These are phyloP conservation scores for Gallirallus australis DNA, from an alignment of 2,797 vertebrate species.

Conservation along the genomic window DNA sequence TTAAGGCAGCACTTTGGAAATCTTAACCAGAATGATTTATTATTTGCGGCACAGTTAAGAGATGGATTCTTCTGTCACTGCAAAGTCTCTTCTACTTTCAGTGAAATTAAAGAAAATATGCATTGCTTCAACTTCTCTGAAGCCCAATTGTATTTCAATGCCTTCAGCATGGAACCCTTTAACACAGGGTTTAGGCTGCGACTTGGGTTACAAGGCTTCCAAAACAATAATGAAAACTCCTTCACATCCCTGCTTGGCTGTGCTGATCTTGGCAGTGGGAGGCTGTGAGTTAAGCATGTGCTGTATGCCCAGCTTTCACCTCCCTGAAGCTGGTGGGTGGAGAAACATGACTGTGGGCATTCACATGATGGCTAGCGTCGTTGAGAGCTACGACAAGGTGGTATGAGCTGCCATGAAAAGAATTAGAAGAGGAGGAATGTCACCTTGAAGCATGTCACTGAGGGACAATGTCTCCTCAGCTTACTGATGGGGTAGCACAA, in stretches of 20 bases:
- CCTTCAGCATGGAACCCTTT: neutral
- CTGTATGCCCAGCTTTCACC: neutral
- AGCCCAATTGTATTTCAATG: neutral
- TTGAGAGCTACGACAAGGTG: neutral
- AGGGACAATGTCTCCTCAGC: neutral
- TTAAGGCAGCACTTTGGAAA: conserved; percentile 28
- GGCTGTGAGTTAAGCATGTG: neutral
- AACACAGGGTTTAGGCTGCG: neutral
- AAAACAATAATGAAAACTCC: neutral
- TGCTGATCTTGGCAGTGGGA: neutral
- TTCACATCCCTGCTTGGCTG: neutral
- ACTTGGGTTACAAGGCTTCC: neutral
- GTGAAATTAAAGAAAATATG: neutral
- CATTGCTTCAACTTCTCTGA: neutral
- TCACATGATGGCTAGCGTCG: neutral
- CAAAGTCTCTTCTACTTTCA: neutral
- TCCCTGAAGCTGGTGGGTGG: conserved; percentile 32
- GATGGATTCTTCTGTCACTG: neutral
- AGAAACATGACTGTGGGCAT: conserved; percentile 35
- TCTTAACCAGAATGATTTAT: neutral
- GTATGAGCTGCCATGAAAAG: neutral
- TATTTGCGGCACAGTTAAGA: neutral
- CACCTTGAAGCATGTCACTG: conserved; percentile 5
- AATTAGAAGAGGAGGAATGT: conserved; percentile 51
- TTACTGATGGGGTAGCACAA: neutral